Conservation (phyloP, 1,140 invertebrate genomes). For the Drosophila arawakana region DNA sequence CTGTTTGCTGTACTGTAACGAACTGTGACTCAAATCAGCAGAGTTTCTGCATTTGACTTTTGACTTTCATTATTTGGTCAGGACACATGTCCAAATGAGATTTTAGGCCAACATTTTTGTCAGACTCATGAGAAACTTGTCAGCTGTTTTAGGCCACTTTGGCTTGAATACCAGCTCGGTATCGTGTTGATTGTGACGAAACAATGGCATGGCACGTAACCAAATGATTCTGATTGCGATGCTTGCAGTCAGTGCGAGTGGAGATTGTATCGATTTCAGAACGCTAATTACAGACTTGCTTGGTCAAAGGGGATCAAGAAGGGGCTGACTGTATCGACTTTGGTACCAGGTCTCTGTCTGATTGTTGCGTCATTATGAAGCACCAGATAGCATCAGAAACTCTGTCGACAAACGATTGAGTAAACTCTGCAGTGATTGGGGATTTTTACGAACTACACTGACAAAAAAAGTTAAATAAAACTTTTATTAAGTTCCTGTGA, state of each 20-base stretch:
- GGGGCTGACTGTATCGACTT: neutral
- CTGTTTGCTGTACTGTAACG: constrained; percentile 33
- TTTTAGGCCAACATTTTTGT: constrained; percentile 31
- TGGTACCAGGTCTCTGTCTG: neutral
- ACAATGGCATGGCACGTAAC: constrained; percentile 51
- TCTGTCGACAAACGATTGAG: constrained; percentile 2
- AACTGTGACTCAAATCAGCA: constrained; percentile 60
- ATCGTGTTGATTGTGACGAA: constrained; percentile 62
- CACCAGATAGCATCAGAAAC: constrained; percentile 22
- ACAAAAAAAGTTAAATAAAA: neutral
- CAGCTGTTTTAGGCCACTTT: constrained; percentile 54
- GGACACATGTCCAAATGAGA: constrained; percentile 13
- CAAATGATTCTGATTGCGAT: constrained; percentile 33
- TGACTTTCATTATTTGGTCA: constrained; percentile 27
- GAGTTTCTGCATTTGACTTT: constrained; percentile 65
- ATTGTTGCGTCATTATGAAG: constrained; percentile 25
- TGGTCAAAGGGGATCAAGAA: neutral
- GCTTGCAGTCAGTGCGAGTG: constrained; percentile 16
- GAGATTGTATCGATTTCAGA: constrained; percentile 35
- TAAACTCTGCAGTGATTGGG: neutral
- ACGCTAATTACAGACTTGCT: constrained; percentile 39
- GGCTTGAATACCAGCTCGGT: neutral
- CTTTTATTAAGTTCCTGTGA: too few relatives aligned
- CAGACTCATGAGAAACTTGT: constrained; percentile 61
- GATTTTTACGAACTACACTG: neutral